Base-by-base conservation (phyloP, 2,888 invertebrate genomes). In the Drosophila maculinotata region DNA sequence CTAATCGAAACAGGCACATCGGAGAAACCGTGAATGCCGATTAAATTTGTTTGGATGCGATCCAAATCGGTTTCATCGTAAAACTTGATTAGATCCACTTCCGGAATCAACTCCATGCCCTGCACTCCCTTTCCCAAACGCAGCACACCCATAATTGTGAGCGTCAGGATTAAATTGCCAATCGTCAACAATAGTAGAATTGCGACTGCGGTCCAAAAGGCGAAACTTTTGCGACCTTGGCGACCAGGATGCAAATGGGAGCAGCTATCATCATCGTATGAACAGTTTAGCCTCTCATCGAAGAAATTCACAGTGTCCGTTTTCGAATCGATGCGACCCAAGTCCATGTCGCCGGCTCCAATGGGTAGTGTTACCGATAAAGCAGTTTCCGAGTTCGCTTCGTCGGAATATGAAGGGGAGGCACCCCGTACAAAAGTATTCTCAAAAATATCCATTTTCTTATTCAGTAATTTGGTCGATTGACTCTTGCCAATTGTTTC, bases 111-210 rank as follows among this genome's bases (percentile, higher is more conserved):
- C 91, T 97, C 97, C 91, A 97, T 93, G 74, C 96, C 96, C 87
- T 97, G 96, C 94, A 97, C 95, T 6, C 97, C 97, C 89, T 88
- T 83, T 0, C 96, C 96, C 60, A 97, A 93, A 59, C 95, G 93
- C 38, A 97, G 90, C 0, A 97, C 97, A 6, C 95, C 95, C 57
- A 97, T 93, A 51, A 97, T 96, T 0, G 95, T 95, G 35, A 97
- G 93, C 0, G 97, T 97, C 2, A 97, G 91, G 33, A 96, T 92
- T 48, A 97, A 92, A 92, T 97, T 97, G 9, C 96, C 96, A 36
- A 96, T 93, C 0, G 96, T 96, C 15, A 97, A 91, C 6, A 96
- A 91, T 53, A 96, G 93, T 6, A 96, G 90, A 31, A 96, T 91
- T 41, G 93, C 93, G 28, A 96, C 94, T 9, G 97, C 92, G 0